These are phyloP conservation scores for Neogale vison DNA, from an alignment of 2,113 vertebrate species.

Conservation along the genomic window DNA sequence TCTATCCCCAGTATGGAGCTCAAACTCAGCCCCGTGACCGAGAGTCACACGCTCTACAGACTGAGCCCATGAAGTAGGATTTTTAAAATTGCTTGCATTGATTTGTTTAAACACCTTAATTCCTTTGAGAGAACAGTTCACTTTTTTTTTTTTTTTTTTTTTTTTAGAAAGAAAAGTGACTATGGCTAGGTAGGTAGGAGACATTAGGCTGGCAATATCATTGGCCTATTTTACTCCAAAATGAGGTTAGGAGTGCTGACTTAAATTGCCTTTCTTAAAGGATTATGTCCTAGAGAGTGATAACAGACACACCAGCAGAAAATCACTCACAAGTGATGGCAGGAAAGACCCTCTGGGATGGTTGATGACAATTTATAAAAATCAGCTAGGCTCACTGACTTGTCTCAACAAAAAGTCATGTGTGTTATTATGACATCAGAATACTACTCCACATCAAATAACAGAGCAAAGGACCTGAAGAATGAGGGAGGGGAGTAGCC, in stretches of 20 bases:
- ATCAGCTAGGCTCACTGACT: background rate
- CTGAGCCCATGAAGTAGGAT: background rate
- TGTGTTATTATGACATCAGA: conserved; percentile 63
- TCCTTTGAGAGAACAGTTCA: background rate
- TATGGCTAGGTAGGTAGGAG: background rate
- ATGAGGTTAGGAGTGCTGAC: background rate
- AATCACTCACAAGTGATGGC: background rate
- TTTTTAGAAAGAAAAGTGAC: background rate
- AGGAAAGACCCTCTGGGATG: background rate
- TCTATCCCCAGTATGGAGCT: background rate
- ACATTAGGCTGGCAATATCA: background rate
- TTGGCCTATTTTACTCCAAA: conserved; percentile 19
- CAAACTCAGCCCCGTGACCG: no score
- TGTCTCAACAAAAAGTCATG: conserved; percentile 19
- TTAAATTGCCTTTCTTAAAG: background rate
- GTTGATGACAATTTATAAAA: conserved; percentile 47
- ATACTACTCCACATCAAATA: background rate
- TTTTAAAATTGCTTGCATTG: background rate
- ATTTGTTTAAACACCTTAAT: background rate
- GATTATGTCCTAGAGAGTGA: background rate
- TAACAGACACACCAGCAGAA: background rate
- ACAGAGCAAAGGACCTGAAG: background rate
- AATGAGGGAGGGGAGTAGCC: background rate
- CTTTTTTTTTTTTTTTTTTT: background rate
- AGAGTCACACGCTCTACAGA: background rate